Conservation (phyloP, 2,113 vertebrate species). For the Bufo gargarizans region DNA sequence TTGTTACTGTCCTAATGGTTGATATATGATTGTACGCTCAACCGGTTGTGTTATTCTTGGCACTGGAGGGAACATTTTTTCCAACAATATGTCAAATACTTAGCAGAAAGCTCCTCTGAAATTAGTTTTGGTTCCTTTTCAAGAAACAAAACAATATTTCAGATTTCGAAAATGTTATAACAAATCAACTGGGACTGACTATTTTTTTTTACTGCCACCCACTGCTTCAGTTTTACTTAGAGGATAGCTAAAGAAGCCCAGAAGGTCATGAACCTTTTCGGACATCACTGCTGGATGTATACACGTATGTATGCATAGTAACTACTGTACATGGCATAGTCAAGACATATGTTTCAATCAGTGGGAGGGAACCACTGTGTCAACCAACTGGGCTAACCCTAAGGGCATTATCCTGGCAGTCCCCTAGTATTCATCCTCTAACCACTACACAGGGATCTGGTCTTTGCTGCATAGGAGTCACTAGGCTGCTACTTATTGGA, state of each 20-base stretch:
- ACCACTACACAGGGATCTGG: no score
- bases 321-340: not conserved
- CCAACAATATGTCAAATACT: constrained; percentile 61
- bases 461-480: no score
- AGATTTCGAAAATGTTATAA: constrained; percentile 56
- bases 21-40: constrained; percentile 59
- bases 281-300: not conserved
- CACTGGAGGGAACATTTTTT: not conserved
- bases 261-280: not conserved
- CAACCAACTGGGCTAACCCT: no score
- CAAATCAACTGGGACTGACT: constrained; percentile 34
- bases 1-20: constrained; percentile 58
- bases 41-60: constrained; percentile 64
- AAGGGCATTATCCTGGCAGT: no score
- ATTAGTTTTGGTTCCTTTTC: constrained; percentile 50
- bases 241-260: not conserved
- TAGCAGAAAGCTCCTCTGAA: constrained; percentile 37
- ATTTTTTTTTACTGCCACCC: constrained; percentile 47
- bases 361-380: no score
- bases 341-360: not conserved
- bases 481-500: no score
- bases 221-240: not conserved
- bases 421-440: no score
- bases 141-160: constrained; percentile 59
- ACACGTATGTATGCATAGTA: no score